These are phyloP conservation scores for Glyptemys insculpta DNA, from an alignment of 2,797 vertebrate species.

Conservation along the genomic window DNA sequence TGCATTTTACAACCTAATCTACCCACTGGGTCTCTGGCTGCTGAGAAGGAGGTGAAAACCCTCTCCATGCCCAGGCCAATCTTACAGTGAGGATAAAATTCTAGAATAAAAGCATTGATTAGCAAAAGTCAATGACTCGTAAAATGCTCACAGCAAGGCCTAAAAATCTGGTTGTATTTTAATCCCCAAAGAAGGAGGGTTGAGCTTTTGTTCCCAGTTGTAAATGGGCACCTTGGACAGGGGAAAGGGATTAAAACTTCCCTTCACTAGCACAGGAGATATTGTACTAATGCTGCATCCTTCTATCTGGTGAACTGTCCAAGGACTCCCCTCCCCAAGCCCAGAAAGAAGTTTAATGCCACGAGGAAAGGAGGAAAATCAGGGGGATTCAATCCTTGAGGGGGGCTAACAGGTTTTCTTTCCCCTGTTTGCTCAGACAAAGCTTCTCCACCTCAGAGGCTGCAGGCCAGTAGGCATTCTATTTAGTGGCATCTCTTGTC, in stretches of 20 bases:
- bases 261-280: background rate
- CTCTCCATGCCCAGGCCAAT: background rate
- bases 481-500: constrained; percentile 4
- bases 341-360: background rate
- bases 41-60: background rate
- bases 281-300: background rate
- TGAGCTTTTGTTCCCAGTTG: background rate
- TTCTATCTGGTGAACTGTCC: background rate
- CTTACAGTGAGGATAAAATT: background rate
- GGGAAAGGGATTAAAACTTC: background rate
- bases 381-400: background rate
- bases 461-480: background rate
- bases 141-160: background rate
- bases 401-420: background rate
- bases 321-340: background rate
- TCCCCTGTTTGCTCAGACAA: background rate
- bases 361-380: background rate
- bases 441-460: background rate
- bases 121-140: background rate
- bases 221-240: background rate
- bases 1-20: background rate
- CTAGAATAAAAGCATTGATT: background rate
- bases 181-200: background rate
- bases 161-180: background rate
- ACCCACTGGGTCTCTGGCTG: background rate